Conservation (phyloP, 1,140 invertebrate species). For the Drosophila pandora region DNA sequence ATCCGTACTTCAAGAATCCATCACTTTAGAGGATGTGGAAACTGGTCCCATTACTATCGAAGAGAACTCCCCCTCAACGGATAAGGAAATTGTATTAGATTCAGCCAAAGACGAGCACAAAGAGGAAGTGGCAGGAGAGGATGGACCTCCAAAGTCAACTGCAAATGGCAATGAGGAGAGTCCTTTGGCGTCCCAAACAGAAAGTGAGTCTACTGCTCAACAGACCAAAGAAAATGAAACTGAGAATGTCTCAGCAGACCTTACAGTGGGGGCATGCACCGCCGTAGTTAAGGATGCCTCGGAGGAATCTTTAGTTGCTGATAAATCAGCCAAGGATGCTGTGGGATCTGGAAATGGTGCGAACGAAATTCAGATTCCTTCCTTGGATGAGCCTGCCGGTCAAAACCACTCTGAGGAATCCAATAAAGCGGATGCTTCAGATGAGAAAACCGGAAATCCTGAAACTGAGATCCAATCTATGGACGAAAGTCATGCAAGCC, state of each 20-base stretch:
- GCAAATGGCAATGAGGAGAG: too few species aligned
- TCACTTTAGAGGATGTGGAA: neutral
- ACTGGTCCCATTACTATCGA: neutral
- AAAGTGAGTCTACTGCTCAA: too few species aligned
- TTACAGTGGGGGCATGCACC: too few species aligned
- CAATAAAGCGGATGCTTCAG: neutral
- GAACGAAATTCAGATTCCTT: neutral
- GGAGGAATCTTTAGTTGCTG: neutral
- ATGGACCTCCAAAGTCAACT: too few species aligned
- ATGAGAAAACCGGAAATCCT: neutral
- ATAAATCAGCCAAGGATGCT: neutral
- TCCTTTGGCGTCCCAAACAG: too few species aligned
- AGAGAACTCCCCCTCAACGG: neutral
- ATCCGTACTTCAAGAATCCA: neutral
- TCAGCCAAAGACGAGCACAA: neutral
- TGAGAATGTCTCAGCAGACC: too few species aligned
- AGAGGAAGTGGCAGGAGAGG: neutral
- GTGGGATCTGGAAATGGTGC: neutral
- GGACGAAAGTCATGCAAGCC: neutral
- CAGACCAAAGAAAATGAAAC: too few species aligned
- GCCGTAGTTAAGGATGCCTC: too few species aligned
- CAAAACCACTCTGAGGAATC: neutral
- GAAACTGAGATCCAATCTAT: neutral
- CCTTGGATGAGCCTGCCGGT: neutral
- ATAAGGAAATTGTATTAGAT: neutral